These are phyloP conservation scores for Sus scrofa DNA, from an alignment of 2,113 vertebrate species.

Conservation along the genomic window DNA sequence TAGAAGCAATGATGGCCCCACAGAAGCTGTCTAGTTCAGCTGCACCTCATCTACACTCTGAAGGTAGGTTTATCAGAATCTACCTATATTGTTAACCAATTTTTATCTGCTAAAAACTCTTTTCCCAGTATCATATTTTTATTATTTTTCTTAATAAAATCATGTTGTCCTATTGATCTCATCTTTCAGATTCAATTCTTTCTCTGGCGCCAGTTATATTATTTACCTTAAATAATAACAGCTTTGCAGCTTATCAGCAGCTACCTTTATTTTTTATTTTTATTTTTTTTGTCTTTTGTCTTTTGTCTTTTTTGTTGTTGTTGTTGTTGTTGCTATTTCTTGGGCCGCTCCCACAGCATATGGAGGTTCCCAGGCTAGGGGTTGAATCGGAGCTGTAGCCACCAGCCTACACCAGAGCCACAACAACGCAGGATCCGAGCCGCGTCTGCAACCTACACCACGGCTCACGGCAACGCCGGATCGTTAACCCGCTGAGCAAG, in stretches of 20 bases:
- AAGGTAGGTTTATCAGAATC: conserved; percentile 87
- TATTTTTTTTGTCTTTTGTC: too few relatives aligned
- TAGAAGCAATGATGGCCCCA: conserved; percentile 97
- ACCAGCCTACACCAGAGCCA: too few relatives aligned
- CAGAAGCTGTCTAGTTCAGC: conserved; percentile 92
- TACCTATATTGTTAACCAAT: neutral
- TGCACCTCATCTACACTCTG: conserved; percentile 85
- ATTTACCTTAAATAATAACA: conserved; percentile 19
- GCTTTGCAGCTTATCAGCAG: neutral
- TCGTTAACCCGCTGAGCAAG: too few relatives aligned
- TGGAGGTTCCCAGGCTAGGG: too few relatives aligned
- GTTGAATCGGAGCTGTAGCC: too few relatives aligned
- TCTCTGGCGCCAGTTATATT: neutral
- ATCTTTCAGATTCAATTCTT: neutral
- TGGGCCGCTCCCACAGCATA: too few relatives aligned
- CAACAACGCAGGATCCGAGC: too few relatives aligned
- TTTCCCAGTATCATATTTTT: neutral
- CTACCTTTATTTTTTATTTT: too few relatives aligned
- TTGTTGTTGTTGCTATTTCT: too few relatives aligned
- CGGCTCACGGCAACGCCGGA: too few relatives aligned
- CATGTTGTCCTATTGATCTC: neutral
- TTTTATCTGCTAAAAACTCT: neutral
- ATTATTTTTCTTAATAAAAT: neutral
- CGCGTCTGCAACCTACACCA: too few relatives aligned
- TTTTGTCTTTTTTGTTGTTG: too few relatives aligned